Evolutionary conservation across 2,888 invertebrate species (phyloP).

Genomic region (Cordilura impudica): DNA sequence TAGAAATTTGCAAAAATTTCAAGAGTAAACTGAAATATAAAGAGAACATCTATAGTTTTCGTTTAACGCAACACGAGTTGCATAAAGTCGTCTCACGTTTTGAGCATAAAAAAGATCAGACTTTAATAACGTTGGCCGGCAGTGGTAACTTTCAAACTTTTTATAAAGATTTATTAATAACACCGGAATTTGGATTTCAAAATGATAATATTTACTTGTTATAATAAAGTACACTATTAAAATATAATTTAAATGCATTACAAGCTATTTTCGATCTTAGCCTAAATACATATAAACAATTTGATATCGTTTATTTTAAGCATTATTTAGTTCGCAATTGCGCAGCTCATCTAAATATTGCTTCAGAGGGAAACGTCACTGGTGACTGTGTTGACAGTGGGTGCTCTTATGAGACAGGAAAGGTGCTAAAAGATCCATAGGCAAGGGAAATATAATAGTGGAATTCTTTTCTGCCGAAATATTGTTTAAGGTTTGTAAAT

Average conservation of each 20-base stretch:
- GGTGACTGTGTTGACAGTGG: constrained; percentile 62
- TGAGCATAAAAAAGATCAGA: constrained; percentile 32
- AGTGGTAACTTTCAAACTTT: constrained; percentile 66
- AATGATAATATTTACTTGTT: constrained; percentile 53
- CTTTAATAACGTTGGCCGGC: constrained; percentile 65
- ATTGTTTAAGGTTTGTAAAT: constrained; percentile 92
- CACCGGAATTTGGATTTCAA: constrained; percentile 8
- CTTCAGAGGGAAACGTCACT: constrained; percentile 70
- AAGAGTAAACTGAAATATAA: constrained; percentile 69
- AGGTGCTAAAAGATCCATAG: constrained; percentile 85
- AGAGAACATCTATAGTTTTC: constrained; percentile 66
- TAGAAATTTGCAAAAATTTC: constrained; percentile 66
- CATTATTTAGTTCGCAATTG: constrained; percentile 66
- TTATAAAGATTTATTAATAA: constrained; percentile 48
- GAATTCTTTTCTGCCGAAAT: constrained; percentile 97
- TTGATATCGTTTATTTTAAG: constrained; percentile 17
- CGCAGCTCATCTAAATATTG: constrained; percentile 70
- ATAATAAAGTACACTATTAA: constrained; percentile 32
- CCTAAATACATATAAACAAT: background rate
- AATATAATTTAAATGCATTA: background rate
- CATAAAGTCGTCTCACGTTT: constrained; percentile 43
- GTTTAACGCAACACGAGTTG: constrained; percentile 64
- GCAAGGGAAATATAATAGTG: constrained; percentile 95
- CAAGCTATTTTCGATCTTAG: background rate
- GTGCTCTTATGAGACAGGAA: constrained; percentile 66